Conservation (phyloP, 2,888 invertebrate species). For the Leptinotarsa peninsularis region DNA sequence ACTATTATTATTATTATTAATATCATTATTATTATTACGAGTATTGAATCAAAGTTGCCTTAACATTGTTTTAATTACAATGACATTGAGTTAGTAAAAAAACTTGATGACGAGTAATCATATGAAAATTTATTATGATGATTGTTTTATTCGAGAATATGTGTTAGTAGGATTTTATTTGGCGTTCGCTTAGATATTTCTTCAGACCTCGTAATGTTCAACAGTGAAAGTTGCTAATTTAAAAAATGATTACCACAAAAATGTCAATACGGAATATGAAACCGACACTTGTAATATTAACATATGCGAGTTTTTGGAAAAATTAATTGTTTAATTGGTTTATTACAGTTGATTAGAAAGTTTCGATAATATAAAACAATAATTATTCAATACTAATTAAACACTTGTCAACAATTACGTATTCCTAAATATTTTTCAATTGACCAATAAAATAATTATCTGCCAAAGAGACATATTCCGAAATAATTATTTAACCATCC, state of each 20-base stretch:
- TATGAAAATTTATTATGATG: background rate
- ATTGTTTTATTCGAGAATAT: background rate
- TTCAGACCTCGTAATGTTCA: background rate
- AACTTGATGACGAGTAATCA: background rate
- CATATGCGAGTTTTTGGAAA: background rate
- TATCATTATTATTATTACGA: too few relatives aligned
- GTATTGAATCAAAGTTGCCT: background rate
- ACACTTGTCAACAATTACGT: background rate
- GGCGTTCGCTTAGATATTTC: background rate
- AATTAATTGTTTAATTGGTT: background rate
- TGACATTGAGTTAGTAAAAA: background rate
- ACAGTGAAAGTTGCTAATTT: background rate
- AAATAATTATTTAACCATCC: too few relatives aligned
- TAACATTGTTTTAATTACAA: background rate
- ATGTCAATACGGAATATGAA: constrained; percentile 1
- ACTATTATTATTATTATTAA: too few relatives aligned
- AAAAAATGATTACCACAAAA: background rate
- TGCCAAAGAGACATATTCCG: too few relatives aligned
- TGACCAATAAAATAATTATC: too few relatives aligned
- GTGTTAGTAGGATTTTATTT: background rate
- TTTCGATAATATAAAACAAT: background rate
- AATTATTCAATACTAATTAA: background rate
- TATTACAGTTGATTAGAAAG: constrained; percentile 9
- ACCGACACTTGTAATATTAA: background rate
- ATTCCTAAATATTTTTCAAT: too few relatives aligned